Percentiles rank a stretch among this genome's conserved stretches.
Conservation (phyloP, 30 jellyfish, hydroid and myxozoan species). For the Hydractinia echinata region DNA sequence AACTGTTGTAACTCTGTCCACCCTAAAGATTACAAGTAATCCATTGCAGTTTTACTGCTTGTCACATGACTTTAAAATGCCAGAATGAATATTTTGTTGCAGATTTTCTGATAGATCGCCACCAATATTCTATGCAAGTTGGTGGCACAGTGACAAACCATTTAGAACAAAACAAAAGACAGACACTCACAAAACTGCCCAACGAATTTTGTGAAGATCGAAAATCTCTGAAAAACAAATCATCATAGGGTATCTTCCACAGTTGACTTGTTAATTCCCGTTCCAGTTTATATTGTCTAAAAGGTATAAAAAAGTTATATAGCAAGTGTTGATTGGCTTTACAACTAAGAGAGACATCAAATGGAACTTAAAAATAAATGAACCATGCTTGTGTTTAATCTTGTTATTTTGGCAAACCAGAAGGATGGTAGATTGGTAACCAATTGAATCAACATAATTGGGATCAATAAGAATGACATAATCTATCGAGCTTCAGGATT, state of each 20-base stretch:
- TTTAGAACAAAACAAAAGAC: too few relatives aligned
- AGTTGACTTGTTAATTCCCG: conserved; percentile 81
- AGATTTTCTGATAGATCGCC: too few relatives aligned
- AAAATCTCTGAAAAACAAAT: conserved; percentile 27
- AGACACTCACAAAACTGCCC: background rate
- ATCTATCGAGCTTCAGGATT: too few relatives aligned
- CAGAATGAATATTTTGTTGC: too few relatives aligned
- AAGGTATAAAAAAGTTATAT: background rate
- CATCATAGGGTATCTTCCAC: conserved; percentile 75
- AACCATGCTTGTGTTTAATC: background rate
- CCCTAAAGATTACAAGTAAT: background rate
- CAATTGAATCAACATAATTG: background rate
- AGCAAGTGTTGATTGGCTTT: background rate
- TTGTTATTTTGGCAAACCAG: background rate
- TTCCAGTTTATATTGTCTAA: conserved; percentile 76
- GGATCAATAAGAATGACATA: too few relatives aligned
- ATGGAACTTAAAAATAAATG: background rate
- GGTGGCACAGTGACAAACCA: too few relatives aligned
- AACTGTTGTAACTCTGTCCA: conserved; percentile 63
- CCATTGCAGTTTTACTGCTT: too few relatives aligned
- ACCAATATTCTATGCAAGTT: too few relatives aligned
- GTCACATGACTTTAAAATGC: too few relatives aligned
- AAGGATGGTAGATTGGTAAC: background rate
- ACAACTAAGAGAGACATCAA: too few relatives aligned
- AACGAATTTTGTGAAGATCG: conserved; percentile 11